phyloP scores from a whole-genome alignment of 2,888 invertebrate genomes.

The Cataglyphis albicans region DNA sequence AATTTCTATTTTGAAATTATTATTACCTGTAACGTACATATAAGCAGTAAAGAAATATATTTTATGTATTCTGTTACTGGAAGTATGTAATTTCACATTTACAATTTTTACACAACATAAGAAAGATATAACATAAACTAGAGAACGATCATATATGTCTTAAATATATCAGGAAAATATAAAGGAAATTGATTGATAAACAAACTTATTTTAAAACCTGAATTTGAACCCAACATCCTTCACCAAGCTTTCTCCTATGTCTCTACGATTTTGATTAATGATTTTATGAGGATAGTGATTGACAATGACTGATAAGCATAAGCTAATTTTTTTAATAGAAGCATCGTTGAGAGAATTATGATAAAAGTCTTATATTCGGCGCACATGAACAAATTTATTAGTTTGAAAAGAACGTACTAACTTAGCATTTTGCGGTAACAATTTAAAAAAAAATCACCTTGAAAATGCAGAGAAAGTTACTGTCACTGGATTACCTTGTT shows the following conservation, averaged over 20 bases:
- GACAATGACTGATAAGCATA: slow-evolving; percentile 53
- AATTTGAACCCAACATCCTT: slow-evolving; percentile 57
- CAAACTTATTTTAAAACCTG: slow-evolving; percentile 53
- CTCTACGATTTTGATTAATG: slow-evolving; percentile 48
- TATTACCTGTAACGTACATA: slow-evolving; percentile 9
- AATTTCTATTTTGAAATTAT: slow-evolving; percentile 1
- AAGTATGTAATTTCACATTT: slow-evolving; percentile 9
- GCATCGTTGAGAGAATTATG: background rate
- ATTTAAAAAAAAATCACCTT: slow-evolving; percentile 58
- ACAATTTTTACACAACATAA: slow-evolving; percentile 28
- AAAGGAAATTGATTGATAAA: slow-evolving; percentile 30
- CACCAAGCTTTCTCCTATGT: slow-evolving; percentile 75
- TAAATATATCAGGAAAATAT: slow-evolving; percentile 2
- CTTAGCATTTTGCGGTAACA: slow-evolving; percentile 51
- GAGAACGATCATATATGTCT: background rate
- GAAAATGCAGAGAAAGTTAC: slow-evolving; percentile 55
- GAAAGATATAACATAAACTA: slow-evolving; percentile 17
- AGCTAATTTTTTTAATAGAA: slow-evolving; percentile 55
- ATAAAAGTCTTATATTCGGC: slow-evolving; percentile 9
- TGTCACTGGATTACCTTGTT: slow-evolving; percentile 83
- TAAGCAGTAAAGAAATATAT: slow-evolving; percentile 32
- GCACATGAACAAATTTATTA: background rate
- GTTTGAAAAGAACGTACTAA: slow-evolving; percentile 1
- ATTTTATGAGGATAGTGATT: slow-evolving; percentile 19
- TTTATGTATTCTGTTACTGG: background rate